Percentiles rank a stretch among this genome's conserved stretches.
These are phyloP conservation scores for Plectrocnemia conspersa DNA, from an alignment of 1,140 invertebrate genomes.

Conservation along the genomic window DNA sequence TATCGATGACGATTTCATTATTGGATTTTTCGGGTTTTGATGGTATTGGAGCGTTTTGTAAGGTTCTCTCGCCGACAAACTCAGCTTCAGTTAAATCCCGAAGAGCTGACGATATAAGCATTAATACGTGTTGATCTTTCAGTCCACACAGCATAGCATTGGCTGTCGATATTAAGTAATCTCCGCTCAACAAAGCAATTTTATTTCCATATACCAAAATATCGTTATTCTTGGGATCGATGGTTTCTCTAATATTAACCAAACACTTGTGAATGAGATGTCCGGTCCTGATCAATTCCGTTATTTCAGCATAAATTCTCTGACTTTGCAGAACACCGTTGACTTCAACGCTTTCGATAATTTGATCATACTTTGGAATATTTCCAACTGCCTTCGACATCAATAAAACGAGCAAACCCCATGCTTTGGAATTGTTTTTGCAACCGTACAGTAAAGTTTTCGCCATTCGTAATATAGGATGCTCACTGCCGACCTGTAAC, in stretches of 20 bases:
- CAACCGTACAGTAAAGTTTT: conserved; percentile 79
- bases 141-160: conserved; percentile 74
- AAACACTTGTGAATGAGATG: conserved; percentile 86
- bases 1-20: conserved; percentile 43
- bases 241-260: conserved; percentile 62
- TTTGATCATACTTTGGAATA: conserved; percentile 54
- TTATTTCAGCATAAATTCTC: conserved; percentile 79
- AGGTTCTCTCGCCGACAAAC: conserved; percentile 74
- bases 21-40: conserved; percentile 55
- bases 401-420: conserved; percentile 79
- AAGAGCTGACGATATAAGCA: conserved; percentile 75
- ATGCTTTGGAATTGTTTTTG: conserved; percentile 78
- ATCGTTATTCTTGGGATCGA: conserved; percentile 58
- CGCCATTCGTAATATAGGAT: conserved; percentile 83
- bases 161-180: conserved; percentile 81
- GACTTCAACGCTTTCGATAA: conserved; percentile 62
- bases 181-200: conserved; percentile 82
- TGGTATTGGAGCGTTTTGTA: conserved; percentile 73
- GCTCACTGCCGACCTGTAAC: conserved; percentile 70
- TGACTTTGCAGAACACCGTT: conserved; percentile 69
- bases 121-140: conserved; percentile 66
- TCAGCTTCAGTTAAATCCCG: conserved; percentile 79
- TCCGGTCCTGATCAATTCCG: conserved; percentile 93
- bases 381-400: conserved; percentile 79
- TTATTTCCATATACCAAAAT: conserved; percentile 74